phyloP scores from a whole-genome alignment of 35 echinoderm and acorn worm genomes.

The Holothuria glaberrima region DNA sequence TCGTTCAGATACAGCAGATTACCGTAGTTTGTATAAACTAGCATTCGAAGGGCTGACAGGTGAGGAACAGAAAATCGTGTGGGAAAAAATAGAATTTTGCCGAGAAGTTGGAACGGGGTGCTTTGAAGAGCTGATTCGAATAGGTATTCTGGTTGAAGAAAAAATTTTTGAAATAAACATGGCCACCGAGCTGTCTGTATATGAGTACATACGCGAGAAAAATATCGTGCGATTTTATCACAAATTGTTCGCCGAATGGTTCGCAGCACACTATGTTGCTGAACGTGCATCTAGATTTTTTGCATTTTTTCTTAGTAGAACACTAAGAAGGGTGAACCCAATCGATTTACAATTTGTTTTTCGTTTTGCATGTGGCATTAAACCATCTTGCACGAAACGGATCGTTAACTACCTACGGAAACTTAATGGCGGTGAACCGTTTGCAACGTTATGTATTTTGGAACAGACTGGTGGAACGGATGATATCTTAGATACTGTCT shows the following conservation, averaged over 20 bases:
- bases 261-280: background rate
- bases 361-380: constrained; percentile 26
- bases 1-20: no score
- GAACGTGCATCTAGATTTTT: background rate
- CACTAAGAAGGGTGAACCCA: background rate
- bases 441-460: constrained; percentile 10
- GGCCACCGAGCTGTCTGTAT: no score
- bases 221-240: constrained; percentile 16
- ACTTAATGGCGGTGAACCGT: background rate
- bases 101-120: no score
- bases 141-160: no score
- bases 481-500: background rate
- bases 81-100: no score
- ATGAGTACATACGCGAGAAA: background rate
- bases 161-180: background rate
- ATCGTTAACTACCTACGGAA: background rate
- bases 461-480: background rate
- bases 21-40: no score
- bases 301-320: background rate
- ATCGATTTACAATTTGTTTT: constrained; percentile 3
- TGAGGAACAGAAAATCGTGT: no score
- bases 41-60: no score
- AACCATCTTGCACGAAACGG: background rate
- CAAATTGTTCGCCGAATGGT: constrained; percentile 29
- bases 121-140: no score